These are phyloP conservation scores for Neotragus moschatus DNA, from an alignment of 2,113 vertebrate genomes.

Conservation along the genomic window DNA sequence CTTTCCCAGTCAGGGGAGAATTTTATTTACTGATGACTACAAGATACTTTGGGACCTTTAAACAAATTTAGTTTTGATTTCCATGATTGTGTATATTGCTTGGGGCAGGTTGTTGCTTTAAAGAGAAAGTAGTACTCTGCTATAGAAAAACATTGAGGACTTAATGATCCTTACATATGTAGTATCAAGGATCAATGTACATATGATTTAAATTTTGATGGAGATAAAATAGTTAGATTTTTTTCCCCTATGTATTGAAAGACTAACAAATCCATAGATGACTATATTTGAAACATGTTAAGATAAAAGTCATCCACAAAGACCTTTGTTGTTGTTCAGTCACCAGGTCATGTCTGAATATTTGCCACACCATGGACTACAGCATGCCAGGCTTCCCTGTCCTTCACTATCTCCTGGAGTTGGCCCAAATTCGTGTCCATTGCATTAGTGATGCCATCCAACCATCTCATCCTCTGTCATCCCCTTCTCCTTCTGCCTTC, in stretches of 20 bases:
- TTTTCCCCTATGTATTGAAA: not conserved
- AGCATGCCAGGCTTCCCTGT: not conserved
- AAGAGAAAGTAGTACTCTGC: not conserved
- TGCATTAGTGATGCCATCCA: not conserved
- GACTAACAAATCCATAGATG: not conserved
- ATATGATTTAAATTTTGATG: conserved; percentile 11
- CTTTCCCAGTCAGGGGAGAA: not conserved
- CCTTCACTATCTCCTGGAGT: not conserved
- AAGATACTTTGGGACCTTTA: not conserved
- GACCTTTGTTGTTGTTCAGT: not conserved
- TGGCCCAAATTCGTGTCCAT: not conserved
- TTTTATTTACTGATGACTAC: not conserved
- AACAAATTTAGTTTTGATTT: not conserved
- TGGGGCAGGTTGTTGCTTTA: not conserved
- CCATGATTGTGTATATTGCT: not conserved
- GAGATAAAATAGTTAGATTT: conserved; percentile 15
- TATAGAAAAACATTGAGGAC: not conserved
- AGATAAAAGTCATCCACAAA: conserved; percentile 14
- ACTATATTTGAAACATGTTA: not conserved
- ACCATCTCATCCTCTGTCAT: not conserved
- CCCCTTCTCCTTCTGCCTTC: not conserved
- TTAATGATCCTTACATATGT: not conserved
- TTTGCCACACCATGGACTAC: not conserved
- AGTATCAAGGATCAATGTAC: not conserved
- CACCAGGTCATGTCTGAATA: not conserved